phyloP scores from a whole-genome alignment of 2,113 vertebrate genomes.

The Pseudopodoces humilis region DNA sequence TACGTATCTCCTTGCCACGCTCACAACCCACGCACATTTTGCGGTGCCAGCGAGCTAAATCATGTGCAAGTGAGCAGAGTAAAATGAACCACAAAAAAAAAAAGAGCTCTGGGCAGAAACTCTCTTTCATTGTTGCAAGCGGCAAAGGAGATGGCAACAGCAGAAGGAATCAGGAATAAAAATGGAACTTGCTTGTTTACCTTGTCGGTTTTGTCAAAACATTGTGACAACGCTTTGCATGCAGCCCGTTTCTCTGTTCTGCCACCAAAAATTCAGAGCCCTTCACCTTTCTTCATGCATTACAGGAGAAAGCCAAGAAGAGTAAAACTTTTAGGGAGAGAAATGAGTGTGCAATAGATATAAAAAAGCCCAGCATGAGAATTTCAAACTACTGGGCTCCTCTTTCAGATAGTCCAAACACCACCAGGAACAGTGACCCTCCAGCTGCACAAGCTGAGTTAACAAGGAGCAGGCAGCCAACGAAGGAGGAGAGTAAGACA shows the following conservation, averaged over 20 bases:
- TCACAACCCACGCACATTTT: constrained; percentile 3
- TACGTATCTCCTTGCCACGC: constrained; percentile 23
- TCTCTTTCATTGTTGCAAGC: constrained; percentile 47
- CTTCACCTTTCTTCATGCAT: not conserved
- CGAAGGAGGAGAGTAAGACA: not conserved
- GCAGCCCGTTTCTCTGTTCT: not conserved
- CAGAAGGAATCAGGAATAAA: constrained; percentile 42
- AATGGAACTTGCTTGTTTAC: constrained; percentile 60
- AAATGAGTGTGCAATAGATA: not conserved
- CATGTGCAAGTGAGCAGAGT: not conserved
- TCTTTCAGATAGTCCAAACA: not conserved
- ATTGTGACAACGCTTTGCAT: constrained; percentile 13
- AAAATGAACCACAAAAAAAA: constrained; percentile 43
- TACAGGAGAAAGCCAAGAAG: not conserved
- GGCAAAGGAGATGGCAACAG: constrained; percentile 23
- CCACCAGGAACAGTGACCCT: not conserved
- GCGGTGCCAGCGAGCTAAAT: not conserved
- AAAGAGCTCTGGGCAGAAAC: constrained; percentile 40
- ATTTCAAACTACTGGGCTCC: not conserved
- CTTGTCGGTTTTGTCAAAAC: constrained; percentile 44
- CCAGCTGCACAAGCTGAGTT: not conserved
- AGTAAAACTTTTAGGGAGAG: not conserved
- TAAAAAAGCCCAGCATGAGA: not conserved
- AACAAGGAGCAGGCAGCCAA: constrained; percentile 24
- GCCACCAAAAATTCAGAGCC: constrained; percentile 23